These are phyloP conservation scores for Drosophila serrata DNA, from an alignment of 1,140 invertebrate genomes.

Conservation along the genomic window DNA sequence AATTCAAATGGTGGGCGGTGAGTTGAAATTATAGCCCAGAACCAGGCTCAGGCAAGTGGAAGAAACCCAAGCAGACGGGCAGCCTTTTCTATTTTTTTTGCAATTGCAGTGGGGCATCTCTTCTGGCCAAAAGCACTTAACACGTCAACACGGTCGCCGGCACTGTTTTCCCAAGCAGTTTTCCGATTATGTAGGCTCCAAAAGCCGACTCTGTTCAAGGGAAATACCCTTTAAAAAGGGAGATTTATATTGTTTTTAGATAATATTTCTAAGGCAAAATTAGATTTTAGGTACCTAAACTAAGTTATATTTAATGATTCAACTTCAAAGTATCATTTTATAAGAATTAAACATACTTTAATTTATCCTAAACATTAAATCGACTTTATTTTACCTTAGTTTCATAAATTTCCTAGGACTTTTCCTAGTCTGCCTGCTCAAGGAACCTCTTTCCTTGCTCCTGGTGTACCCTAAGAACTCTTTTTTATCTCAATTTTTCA, in stretches of 20 bases:
- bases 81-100: slow-evolving; percentile 7
- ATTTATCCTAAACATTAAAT: not conserved
- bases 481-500: not conserved
- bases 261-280: not conserved
- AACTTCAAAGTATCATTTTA: not conserved
- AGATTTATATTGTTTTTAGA: not conserved
- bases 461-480: not conserved
- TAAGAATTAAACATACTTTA: not conserved
- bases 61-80: slow-evolving; percentile 25
- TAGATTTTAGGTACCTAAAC: not conserved
- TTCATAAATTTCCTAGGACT: not conserved
- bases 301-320: not conserved
- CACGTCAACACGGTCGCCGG: slow-evolving; percentile 71
- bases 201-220: not conserved
- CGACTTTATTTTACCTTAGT: not conserved
- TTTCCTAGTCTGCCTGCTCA: not conserved
- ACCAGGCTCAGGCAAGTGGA: slow-evolving; percentile 34
- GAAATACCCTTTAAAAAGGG: slow-evolving; percentile 7
- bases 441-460: not conserved
- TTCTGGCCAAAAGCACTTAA: slow-evolving; percentile 68
- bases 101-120: slow-evolving; percentile 41
- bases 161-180: slow-evolving; percentile 60
- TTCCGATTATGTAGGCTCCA: not conserved
- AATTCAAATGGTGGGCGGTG: slow-evolving; percentile 55
- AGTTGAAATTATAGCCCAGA: slow-evolving; percentile 44